phyloP scores from a whole-genome alignment of 2,113 vertebrate species.

The Tiliqua scincoides region DNA sequence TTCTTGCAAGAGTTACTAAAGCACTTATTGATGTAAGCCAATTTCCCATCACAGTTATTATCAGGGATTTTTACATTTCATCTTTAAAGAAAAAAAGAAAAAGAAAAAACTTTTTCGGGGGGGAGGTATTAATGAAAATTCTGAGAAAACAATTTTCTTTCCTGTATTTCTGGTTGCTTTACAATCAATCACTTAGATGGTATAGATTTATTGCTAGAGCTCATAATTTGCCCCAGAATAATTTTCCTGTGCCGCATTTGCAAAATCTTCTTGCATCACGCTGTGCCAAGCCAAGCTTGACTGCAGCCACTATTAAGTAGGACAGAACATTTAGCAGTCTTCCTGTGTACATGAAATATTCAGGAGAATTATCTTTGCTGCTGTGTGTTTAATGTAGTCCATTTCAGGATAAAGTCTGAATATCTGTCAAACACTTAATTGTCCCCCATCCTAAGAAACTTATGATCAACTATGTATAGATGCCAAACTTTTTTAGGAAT shows the following conservation, averaged over 20 bases:
- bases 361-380: neutral
- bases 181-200: slow-evolving; percentile 27
- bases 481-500: neutral
- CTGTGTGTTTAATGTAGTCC: neutral
- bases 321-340: slow-evolving; percentile 11
- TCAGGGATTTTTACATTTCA: slow-evolving; percentile 11
- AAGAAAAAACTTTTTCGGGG: neutral
- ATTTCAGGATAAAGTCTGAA: neutral
- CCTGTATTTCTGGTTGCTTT: slow-evolving; percentile 3
- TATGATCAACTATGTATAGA: neutral
- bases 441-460: neutral
- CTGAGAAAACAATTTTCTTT: slow-evolving; percentile 28
- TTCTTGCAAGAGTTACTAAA: neutral
- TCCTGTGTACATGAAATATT: slow-evolving; percentile 1
- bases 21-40: slow-evolving; percentile 2
- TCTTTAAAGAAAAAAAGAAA: neutral
- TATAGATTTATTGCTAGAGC: slow-evolving; percentile 26
- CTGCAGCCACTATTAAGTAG: slow-evolving; percentile 6
- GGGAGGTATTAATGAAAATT: slow-evolving; percentile 14
- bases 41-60: slow-evolving; percentile 21
- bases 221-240: slow-evolving; percentile 21
- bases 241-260: slow-evolving; percentile 18
- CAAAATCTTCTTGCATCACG: slow-evolving; percentile 18
- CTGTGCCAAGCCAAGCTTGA: neutral
- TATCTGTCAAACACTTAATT: neutral